These are phyloP conservation scores for Limnephilus rhombicus DNA, from an alignment of 2,888 invertebrate species.

Conservation along the genomic window DNA sequence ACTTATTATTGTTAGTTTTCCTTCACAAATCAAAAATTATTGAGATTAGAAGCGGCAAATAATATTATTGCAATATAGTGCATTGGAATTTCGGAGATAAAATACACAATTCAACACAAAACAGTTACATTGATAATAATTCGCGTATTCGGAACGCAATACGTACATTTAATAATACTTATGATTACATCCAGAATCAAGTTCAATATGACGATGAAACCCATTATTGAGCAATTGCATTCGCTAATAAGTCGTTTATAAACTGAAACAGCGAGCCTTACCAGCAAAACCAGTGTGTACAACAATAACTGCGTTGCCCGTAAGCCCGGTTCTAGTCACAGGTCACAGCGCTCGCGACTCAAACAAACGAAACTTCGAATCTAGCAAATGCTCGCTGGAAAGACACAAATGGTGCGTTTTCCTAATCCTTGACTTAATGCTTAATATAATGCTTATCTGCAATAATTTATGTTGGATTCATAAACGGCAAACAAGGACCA, in stretches of 20 bases:
- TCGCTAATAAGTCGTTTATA: background rate
- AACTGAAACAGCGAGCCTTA: slow-evolving; percentile 10
- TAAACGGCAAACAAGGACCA: background rate
- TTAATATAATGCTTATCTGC: background rate
- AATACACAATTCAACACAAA: background rate
- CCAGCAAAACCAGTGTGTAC: slow-evolving; percentile 25
- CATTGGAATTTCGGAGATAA: background rate
- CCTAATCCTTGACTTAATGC: background rate
- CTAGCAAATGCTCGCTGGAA: background rate
- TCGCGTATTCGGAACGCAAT: slow-evolving; percentile 20
- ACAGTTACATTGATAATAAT: background rate
- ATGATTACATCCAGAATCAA: slow-evolving; percentile 18
- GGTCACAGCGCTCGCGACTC: background rate
- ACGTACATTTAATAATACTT: slow-evolving; percentile 23
- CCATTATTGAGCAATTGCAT: slow-evolving; percentile 7
- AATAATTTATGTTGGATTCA: background rate
- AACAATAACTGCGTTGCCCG: slow-evolving; percentile 34
- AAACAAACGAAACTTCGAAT: background rate
- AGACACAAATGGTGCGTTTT: background rate
- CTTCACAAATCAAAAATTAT: background rate
- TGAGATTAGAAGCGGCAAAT: background rate
- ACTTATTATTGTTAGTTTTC: background rate
- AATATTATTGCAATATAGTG: background rate
- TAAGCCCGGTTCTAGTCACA: background rate
- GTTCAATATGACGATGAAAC: slow-evolving; percentile 28